Conservation (phyloP, 2,113 vertebrate species). For the Columba livia region DNA sequence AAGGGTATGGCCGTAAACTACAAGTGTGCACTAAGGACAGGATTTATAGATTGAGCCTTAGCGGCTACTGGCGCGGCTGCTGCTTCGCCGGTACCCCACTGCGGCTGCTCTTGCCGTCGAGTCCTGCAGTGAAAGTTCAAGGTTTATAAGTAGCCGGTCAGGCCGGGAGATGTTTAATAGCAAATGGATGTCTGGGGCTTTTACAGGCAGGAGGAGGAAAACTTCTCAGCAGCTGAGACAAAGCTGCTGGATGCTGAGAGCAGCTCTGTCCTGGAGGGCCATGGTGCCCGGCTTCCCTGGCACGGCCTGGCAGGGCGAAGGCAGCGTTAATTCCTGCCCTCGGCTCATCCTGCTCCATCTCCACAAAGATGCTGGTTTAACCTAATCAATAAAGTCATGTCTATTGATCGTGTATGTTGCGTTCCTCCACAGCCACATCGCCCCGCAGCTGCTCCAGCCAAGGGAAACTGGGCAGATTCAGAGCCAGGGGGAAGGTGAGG, state of each 20-base stretch:
- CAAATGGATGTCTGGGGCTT: slow-evolving; percentile 29
- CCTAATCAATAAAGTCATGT: slow-evolving; percentile 42
- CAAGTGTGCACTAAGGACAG: background rate
- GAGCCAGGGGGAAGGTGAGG: fast-evolving
- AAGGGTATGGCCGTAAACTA: slow-evolving; percentile 8
- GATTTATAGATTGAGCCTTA: slow-evolving; percentile 71
- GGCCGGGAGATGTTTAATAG: slow-evolving; percentile 17
- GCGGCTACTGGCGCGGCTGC: background rate
- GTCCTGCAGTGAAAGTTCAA: slow-evolving; percentile 56
- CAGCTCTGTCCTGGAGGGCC: background rate
- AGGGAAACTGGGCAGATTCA: background rate
- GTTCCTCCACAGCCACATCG: background rate
- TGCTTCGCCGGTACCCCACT: background rate
- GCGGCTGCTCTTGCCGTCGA: background rate
- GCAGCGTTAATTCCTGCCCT: background rate
- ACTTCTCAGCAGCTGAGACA: background rate
- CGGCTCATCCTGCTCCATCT: background rate
- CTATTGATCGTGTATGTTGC: slow-evolving; percentile 16
- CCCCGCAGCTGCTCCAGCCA: background rate
- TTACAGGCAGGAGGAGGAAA: background rate
- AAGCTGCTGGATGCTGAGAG: background rate
- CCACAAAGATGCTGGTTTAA: background rate
- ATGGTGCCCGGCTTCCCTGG: background rate
- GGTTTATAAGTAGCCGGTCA: slow-evolving; percentile 53
- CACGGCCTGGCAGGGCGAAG: background rate